Evolutionary conservation across 1,140 invertebrate species (phyloP).

Genomic region (Eueides isabella): DNA sequence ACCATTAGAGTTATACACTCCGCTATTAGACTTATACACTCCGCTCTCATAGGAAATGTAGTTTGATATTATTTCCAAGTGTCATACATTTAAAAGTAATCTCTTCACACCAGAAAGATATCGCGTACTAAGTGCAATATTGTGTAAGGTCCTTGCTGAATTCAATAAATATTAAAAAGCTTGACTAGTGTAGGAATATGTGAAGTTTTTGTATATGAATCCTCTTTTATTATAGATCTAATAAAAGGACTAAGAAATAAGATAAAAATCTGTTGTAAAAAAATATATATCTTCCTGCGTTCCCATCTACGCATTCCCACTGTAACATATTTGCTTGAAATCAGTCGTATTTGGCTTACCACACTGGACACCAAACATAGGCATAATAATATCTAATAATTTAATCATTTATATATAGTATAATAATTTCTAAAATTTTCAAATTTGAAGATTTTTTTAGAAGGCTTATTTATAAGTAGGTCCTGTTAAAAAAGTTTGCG

Average conservation of each 20-base stretch:
- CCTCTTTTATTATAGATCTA: background rate
- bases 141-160: conserved; percentile 1
- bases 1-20: background rate
- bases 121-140: conserved; percentile 5
- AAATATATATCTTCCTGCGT: too few relatives aligned
- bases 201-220: background rate
- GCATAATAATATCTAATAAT: background rate
- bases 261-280: too few relatives aligned
- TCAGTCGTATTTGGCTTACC: too few relatives aligned
- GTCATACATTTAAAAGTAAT: conserved; percentile 9
- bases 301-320: too few relatives aligned
- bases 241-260: background rate
- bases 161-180: conserved; percentile 10
- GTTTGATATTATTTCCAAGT: background rate
- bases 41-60: background rate
- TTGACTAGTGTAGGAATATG: background rate
- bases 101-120: conserved; percentile 3
- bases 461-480: too few relatives aligned
- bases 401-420: too few relatives aligned
- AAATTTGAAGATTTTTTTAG: too few relatives aligned
- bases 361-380: too few relatives aligned
- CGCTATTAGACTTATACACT: too few relatives aligned
- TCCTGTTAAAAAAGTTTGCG: too few relatives aligned
- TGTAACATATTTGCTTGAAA: too few relatives aligned
- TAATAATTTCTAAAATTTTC: too few relatives aligned